Conservation (phyloP, 2,888 invertebrate species). For the Pterostichus niger region DNA sequence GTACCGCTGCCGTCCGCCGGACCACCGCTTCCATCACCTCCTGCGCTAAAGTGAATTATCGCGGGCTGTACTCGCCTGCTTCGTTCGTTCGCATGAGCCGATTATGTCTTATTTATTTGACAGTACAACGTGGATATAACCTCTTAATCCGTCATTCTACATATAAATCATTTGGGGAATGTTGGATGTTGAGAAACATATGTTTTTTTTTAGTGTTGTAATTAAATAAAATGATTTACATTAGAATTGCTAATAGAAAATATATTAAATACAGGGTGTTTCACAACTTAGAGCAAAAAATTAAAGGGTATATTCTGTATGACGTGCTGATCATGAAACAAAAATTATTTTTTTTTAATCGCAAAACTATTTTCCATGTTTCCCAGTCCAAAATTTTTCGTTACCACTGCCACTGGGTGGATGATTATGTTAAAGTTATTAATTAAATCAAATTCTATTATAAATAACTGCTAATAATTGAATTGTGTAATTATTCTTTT, state of each 20-base stretch:
- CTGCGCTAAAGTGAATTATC: slow-evolving; percentile 32
- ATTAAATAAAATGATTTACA: background rate
- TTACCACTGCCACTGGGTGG: too few species aligned
- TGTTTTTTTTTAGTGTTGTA: background rate
- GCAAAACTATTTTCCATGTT: too few species aligned
- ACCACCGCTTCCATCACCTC: background rate
- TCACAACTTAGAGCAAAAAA: too few species aligned
- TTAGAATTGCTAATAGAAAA: background rate
- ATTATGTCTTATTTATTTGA: slow-evolving; percentile 40
- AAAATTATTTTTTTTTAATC: too few species aligned
- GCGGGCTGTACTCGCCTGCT: background rate
- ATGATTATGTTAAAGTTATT: too few species aligned
- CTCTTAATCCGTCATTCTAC: slow-evolving; percentile 2
- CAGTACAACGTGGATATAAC: background rate
- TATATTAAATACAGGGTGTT: too few species aligned
- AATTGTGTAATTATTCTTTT: too few species aligned
- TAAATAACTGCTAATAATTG: too few species aligned
- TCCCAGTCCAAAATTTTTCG: too few species aligned
- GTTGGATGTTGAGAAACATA: background rate
- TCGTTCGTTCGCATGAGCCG: background rate
- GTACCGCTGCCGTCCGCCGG: background rate
- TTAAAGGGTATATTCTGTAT: too few species aligned
- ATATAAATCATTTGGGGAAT: background rate
- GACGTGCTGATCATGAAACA: too few species aligned
- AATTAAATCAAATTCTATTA: too few species aligned